A percentile compares a stretch with the other conserved stretches of the same genome.
These are phyloP conservation scores for Perithous albicinctus DNA, from an alignment of 2,888 invertebrate genomes.

Conservation along the genomic window DNA sequence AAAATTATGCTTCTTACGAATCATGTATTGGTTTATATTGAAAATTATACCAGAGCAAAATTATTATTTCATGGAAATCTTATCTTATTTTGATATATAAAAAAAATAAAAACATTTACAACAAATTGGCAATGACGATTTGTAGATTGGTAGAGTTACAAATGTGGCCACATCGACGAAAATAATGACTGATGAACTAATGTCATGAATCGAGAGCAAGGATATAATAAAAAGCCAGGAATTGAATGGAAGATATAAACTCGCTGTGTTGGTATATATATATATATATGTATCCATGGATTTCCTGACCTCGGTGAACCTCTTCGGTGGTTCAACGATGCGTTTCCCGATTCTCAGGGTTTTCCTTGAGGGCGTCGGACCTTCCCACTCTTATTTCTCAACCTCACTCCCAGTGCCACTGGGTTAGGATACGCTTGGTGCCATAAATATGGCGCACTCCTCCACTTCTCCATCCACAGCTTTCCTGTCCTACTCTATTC, in stretches of 20 bases:
- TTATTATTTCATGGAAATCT: too few species aligned
- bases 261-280: constrained; percentile 40
- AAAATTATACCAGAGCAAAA: too few species aligned
- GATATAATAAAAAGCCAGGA: constrained; percentile 37
- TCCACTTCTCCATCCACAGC: constrained; percentile 55
- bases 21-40: too few species aligned
- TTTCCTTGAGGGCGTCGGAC: constrained; percentile 60
- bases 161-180: too few species aligned
- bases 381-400: constrained; percentile 45
- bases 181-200: constrained; percentile 47
- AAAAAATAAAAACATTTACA: background rate
- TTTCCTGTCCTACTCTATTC: constrained; percentile 15
- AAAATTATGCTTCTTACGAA: too few species aligned
- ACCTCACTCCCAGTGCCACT: constrained; percentile 70
- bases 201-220: constrained; percentile 22
- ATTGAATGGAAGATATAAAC: constrained; percentile 47
- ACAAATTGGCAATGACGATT: too few species aligned
- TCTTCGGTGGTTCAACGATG: constrained; percentile 61
- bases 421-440: constrained; percentile 76
- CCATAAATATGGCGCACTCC: constrained; percentile 77
- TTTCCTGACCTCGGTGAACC: constrained; percentile 77
- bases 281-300: too few species aligned
- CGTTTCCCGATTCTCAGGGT: constrained; percentile 57
- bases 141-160: too few species aligned
- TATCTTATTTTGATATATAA: too few species aligned